These are phyloP conservation scores for Tetropium fuscum DNA, from an alignment of 2,888 invertebrate species.

Conservation along the genomic window DNA sequence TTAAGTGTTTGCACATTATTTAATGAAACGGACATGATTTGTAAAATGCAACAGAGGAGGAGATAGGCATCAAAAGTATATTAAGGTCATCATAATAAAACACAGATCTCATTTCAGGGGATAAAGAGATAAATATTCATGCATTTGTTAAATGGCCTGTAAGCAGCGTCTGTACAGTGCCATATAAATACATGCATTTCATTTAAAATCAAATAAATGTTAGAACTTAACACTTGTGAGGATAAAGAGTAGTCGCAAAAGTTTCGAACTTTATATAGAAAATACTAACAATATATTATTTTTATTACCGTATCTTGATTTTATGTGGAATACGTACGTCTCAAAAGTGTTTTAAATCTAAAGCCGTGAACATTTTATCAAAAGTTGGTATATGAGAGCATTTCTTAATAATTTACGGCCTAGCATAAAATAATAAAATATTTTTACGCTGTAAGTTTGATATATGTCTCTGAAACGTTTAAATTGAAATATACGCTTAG, in stretches of 20 bases:
- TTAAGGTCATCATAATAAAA: no score
- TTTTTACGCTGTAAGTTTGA: constrained; percentile 53
- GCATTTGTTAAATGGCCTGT: no score
- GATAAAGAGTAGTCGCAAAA: constrained; percentile 21
- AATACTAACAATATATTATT: constrained; percentile 50
- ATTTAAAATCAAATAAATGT: background rate
- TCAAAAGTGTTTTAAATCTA: constrained; percentile 57
- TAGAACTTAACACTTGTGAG: constrained; percentile 1
- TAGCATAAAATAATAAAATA: constrained; percentile 58
- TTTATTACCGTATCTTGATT: constrained; percentile 52
- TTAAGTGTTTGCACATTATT: no score
- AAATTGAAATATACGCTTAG: constrained; percentile 51
- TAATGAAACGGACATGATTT: no score
- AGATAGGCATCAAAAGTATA: no score
- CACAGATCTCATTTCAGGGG: no score
- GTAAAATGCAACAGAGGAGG: no score
- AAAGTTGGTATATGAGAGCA: constrained; percentile 55
- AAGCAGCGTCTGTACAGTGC: no score
- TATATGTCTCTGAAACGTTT: constrained; percentile 51
- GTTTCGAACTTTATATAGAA: constrained; percentile 24
- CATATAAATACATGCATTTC: background rate
- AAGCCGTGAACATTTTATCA: constrained; percentile 55
- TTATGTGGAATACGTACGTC: constrained; percentile 44
- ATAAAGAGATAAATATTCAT: no score
- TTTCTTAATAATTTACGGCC: constrained; percentile 52